Evolutionary conservation across 2,888 invertebrate genomes (phyloP).

Genomic region (Aleiodes alternator): DNA sequence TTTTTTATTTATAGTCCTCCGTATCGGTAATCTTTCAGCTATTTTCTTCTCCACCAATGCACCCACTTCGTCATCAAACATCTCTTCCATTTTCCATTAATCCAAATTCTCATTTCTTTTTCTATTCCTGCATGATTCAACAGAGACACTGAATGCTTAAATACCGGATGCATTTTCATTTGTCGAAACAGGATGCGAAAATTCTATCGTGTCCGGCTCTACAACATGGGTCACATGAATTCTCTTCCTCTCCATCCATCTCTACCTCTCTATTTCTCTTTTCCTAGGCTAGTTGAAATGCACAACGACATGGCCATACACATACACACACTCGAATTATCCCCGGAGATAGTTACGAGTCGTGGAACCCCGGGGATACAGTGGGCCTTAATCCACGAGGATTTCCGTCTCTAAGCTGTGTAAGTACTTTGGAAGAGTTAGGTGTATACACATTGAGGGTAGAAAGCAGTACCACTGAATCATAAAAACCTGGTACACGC

Average conservation of each 20-base stretch:
- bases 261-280: neutral
- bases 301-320: conserved; percentile 25
- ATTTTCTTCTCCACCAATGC: no score
- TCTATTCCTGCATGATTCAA: neutral
- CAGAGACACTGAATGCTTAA: neutral
- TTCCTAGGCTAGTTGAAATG: conserved; percentile 38
- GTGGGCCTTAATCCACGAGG: conserved; percentile 55
- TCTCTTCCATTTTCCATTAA: neutral
- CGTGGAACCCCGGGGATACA: conserved; percentile 48
- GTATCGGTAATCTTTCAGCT: no score
- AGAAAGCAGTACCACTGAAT: conserved; percentile 45
- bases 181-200: conserved; percentile 36
- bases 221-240: neutral
- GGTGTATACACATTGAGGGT: conserved; percentile 41
- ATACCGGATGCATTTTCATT: conserved; percentile 9
- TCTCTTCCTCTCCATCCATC: no score
- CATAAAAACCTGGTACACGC: conserved; percentile 50
- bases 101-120: neutral
- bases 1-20: no score
- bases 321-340: conserved; percentile 46
- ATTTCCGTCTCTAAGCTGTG: conserved; percentile 56
- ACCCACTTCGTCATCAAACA: no score
- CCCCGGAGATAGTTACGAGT: conserved; percentile 45
- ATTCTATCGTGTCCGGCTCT: conserved; percentile 43
- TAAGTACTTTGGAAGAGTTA: conserved; percentile 58